Base-by-base conservation (phyloP, 2,797 vertebrate genomes). In the Glossophaga mutica region DNA sequence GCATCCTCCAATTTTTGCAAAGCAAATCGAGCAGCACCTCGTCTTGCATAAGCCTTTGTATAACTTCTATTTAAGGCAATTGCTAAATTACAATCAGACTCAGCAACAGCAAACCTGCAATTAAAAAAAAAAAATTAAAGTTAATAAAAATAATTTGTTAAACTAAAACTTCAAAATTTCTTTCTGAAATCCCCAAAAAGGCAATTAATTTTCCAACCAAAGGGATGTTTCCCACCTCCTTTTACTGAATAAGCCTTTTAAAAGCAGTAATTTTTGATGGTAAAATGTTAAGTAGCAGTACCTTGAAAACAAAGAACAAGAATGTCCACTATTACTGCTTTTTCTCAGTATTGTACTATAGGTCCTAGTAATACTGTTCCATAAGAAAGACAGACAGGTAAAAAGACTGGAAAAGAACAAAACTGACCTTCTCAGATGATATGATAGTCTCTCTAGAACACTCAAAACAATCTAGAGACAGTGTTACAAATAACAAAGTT, bases 51-150 rank as follows among this genome's bases (percentile, higher is more conserved):
- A 29, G 99, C 99, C 96, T 99, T 99, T 62, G 97, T 70, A 68
- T 99, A 99, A 97, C 98, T 99, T 91, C 98, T 97, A 97, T 99
- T 99, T 95, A 99, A 97, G 73, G 99, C 99, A 46, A 99, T 98
- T 1, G 99, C 99, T 97, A 99, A 98, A 97, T 99, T 99, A 98
- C 99, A 99, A 98, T 99, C 99, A 0, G 99, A 99, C 98, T 99
- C 99, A 0, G 99, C 99, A 96, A 99, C 99, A n/a, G 99, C 98
- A 97, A 98, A 99, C 91, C 99, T 99, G 96, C 15, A 95, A 73
- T 11, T 91, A 73, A 94, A 92, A 67, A 68, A 73, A 94, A 92
- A 67, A 68, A 55, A 91, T 70, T 44, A 59, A 68, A 81, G 48
- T 83, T 11, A 92, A 84, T 77, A 93, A 96, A 94, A 90, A 87